Percentiles rank a stretch among this genome's conserved stretches.
Evolutionary conservation across 2,797 vertebrate genomes (phyloP).

Genomic region (Enteromius anoplus): DNA sequence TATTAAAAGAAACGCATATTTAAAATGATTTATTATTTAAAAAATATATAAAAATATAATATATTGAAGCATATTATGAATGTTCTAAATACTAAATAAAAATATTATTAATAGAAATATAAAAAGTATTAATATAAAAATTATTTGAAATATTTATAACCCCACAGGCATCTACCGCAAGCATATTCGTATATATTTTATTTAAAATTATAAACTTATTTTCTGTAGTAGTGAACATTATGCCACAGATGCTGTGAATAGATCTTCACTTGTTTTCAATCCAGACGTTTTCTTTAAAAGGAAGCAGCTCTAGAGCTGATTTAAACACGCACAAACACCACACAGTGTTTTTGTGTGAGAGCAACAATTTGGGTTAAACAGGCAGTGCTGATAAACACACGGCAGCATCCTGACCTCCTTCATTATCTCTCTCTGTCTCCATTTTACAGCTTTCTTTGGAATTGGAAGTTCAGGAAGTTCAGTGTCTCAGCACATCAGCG

Average conservation of each 20-base stretch:
- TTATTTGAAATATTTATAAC: not conserved
- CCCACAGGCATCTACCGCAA: too few relatives aligned
- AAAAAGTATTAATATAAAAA: too few relatives aligned
- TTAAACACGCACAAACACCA: slow-evolving; percentile 5
- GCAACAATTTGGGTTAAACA: slow-evolving; percentile 2
- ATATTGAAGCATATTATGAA: not conserved
- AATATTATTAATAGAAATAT: too few relatives aligned
- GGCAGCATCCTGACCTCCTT: not conserved
- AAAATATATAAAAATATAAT: not conserved
- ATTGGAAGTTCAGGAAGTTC: slow-evolving; percentile 41
- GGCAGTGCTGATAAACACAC: not conserved
- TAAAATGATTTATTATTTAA: not conserved
- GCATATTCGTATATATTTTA: not conserved
- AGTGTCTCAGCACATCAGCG: slow-evolving; percentile 64
- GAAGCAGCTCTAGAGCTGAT: not conserved
- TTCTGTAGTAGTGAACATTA: not conserved
- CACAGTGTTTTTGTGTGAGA: not conserved
- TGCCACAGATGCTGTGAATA: not conserved
- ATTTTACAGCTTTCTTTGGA: not conserved
- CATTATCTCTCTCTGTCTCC: slow-evolving; percentile 36
- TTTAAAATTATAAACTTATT: not conserved
- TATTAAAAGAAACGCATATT: not conserved
- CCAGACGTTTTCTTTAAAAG: not conserved
- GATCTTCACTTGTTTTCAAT: not conserved
- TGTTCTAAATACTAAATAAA: not conserved